Evolutionary conservation across 2,888 invertebrate genomes (phyloP), one percentile per base, ranked within the genome.

Genomic region (Diachrysia chrysitis): DNA sequence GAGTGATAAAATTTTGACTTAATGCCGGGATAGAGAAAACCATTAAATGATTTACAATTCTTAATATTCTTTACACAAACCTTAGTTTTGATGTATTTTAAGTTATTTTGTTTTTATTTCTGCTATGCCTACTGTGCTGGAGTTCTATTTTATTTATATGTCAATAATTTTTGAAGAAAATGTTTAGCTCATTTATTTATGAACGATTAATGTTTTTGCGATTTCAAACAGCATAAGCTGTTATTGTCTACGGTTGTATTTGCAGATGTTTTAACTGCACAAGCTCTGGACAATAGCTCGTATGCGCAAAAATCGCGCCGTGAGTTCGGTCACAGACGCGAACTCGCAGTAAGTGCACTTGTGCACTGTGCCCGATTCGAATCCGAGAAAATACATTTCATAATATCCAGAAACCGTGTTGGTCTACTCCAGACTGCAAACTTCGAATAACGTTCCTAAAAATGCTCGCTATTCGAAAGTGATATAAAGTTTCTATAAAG

Each of bases 331-430:
- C 67, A 71, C 56, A 67, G 66, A 56, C 67, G 74, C 71, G 73
- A 71, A 65, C 65, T 77, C 58, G 69, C 64, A 73, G 73, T 72
- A 68, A 58, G 65, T 73, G 76, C 65, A 67, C 46, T 77, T 68
- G 72, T 68, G 72, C 65, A 73, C 76, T 73, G 68, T 69, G 76
- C 58, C 77, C 60, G 69, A 76, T 69, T 73, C 65, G 61, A 73
- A 65, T 60, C 69, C 69, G 72, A 76, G 77, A 69, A 71, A 75
- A 75, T 63, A 67, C 58, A 67, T 76, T 42, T 66, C 56, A 61
- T 66, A 19, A 55, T 25, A 51, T 19, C 12, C 6, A 12, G 29
- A 53, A 35, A 35, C 25, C 62, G 23, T 61, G 35, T 71, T 56
- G 58, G 51, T 71, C 54, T 48, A 63, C 58, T 53, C 48, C 63